Evolutionary conservation across 2,113 vertebrate genomes (phyloP).

Genomic region (Catharus bicknelli): DNA sequence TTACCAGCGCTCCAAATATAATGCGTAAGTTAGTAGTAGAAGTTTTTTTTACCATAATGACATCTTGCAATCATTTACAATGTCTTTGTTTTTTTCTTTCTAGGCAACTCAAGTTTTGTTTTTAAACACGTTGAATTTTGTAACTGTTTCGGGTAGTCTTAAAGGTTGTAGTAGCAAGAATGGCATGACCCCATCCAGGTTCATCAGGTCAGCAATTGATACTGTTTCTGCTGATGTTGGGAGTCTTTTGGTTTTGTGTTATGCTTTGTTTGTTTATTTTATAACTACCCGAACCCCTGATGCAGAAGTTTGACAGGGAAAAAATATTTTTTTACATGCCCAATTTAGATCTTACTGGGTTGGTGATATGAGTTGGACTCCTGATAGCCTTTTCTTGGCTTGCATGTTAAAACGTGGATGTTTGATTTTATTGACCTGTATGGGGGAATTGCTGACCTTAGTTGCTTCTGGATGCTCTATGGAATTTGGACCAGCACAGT

Average conservation of each 20-base stretch:
- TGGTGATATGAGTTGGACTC: conserved; percentile 87
- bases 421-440: conserved; percentile 85
- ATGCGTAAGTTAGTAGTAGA: neutral
- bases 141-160: conserved; percentile 81
- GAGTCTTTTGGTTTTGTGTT: neutral
- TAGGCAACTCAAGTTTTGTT: conserved; percentile 91
- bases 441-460: conserved; percentile 86
- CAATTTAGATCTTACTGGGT: conserved; percentile 94
- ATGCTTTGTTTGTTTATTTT: neutral
- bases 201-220: conserved; percentile 79
- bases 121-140: conserved; percentile 87
- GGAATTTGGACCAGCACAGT: conserved; percentile 93
- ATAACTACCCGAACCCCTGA: neutral
- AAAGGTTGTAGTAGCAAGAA: conserved; percentile 90
- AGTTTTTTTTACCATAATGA: neutral
- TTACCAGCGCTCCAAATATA: neutral
- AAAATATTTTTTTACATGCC: neutral
- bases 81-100: neutral
- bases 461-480: conserved; percentile 87
- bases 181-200: conserved; percentile 76
- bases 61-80: neutral
- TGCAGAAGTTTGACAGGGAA: neutral
- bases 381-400: conserved; percentile 86
- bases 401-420: conserved; percentile 94
- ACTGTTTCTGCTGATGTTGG: neutral